Base-by-base conservation (phyloP, 2,797 vertebrate species). In the Amphiprion clarkii region DNA sequence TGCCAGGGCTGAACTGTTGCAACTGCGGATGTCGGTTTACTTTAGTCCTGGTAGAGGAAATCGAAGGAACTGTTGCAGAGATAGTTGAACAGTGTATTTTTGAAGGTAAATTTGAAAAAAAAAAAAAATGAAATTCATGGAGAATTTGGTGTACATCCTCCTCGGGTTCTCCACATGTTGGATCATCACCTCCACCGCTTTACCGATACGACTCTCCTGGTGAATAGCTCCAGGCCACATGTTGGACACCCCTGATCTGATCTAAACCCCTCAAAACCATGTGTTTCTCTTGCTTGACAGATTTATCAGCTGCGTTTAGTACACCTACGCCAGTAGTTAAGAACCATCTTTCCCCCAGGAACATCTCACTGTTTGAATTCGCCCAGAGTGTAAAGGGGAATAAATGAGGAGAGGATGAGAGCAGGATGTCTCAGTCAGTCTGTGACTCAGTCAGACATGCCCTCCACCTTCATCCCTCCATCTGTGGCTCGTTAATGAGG, bases 71-170 rank as follows among this genome's bases (percentile, higher is more conserved):
- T 21, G 39, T 63, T 51, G 11, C 1, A 14, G 31, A 27, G 56
- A 25, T 12, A 21, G 2, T 6, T 54, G 31, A 44, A 14, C 5
- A 58, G 23, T 17, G 21, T 4, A 23, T 12, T 48, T 66, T 4
- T 53, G 4, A 27, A 61, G 52, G 19, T 23, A 6, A 19, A 27
- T 27, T 10, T 13, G 8, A n/a, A n/a, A n/a, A n/a, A 40, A 1
- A 2, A 16, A 44, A 39, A 60, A 68, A 23, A 95, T 95, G 93
- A 95, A 93, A 82, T 79, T 79, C 5, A 56, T 87, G 67, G 95
- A 96, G 81, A 94, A 73, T n/a, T n/a, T n/a, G n/a, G n/a, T n/a
- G n/a, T n/a, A n/a, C n/a, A n/a, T n/a, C n/a, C n/a, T n/a, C n/a
- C n/a, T n/a, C n/a, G n/a, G n/a, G n/a, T n/a, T n/a, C n/a, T n/a